Evolutionary conservation across 1,140 invertebrate species (phyloP).

Genomic region (Brachionus paranguensis): DNA sequence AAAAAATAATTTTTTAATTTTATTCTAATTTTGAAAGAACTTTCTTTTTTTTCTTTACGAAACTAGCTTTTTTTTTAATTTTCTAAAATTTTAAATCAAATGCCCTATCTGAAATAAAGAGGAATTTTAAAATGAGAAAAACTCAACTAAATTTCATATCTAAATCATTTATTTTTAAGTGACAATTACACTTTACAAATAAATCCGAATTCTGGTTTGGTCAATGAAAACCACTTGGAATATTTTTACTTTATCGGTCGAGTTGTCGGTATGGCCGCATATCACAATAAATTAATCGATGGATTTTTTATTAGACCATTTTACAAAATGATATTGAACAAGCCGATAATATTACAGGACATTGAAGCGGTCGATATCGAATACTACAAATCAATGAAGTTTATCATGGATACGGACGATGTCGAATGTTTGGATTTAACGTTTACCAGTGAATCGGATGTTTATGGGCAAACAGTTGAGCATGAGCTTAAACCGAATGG

Average conservation of each 20-base stretch:
- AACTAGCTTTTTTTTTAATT: no score
- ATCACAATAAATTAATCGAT: slow-evolving; percentile 92
- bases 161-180: slow-evolving; percentile 56
- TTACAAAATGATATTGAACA: slow-evolving; percentile 98
- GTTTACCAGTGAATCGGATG: slow-evolving; percentile 91
- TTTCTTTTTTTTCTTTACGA: no score
- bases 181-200: slow-evolving; percentile 99
- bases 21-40: no score
- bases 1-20: no score
- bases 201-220: slow-evolving; percentile 89
- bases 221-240: slow-evolving; percentile 91
- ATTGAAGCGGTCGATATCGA: slow-evolving; percentile 97
- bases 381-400: slow-evolving; percentile 93
- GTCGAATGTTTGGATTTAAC: slow-evolving; percentile 85
- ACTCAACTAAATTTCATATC: no score
- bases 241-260: slow-evolving; percentile 98
- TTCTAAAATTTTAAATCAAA: no score
- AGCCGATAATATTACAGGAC: slow-evolving; percentile 85
- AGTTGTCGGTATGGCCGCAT: slow-evolving; percentile 95
- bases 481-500: slow-evolving; percentile 84
- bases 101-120: no score
- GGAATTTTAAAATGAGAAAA: no score
- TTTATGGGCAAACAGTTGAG: slow-evolving; percentile 85
- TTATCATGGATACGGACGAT: slow-evolving; percentile 85
- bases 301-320: slow-evolving; percentile 95